Evolutionary conservation across 2,888 invertebrate genomes (phyloP).

Genomic region (Heliothis peltigera): DNA sequence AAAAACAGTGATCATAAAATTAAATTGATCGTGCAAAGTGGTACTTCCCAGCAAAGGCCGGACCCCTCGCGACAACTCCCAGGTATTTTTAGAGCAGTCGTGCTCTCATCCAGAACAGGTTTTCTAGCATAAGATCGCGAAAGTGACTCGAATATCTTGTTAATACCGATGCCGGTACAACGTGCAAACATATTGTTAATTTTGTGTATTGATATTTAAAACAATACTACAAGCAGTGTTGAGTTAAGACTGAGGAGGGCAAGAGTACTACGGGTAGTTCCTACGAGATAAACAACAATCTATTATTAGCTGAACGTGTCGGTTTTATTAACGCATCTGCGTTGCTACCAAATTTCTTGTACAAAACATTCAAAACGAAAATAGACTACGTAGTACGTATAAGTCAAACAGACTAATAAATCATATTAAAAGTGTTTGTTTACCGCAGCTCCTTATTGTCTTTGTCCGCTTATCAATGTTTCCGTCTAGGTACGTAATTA

Average conservation of each 20-base stretch:
- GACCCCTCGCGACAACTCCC: conserved; percentile 66
- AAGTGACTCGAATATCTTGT: conserved; percentile 65
- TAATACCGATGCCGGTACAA: conserved; percentile 28
- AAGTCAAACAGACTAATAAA: conserved; percentile 4
- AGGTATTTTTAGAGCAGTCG: conserved; percentile 81
- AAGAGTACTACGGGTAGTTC: conserved; percentile 2
- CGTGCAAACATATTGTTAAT: conserved; percentile 15
- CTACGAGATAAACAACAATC: conserved; percentile 35
- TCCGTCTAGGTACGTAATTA: conserved; percentile 50
- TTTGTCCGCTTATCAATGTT: conserved; percentile 63
- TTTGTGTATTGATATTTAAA: background rate
- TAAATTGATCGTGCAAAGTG: conserved; percentile 70
- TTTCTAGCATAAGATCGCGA: conserved; percentile 74
- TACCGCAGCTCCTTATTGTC: conserved; percentile 22
- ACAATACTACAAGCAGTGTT: conserved; percentile 2
- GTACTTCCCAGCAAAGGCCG: conserved; percentile 64
- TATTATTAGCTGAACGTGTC: conserved; percentile 50
- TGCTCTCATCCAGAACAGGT: conserved; percentile 74
- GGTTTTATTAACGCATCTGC: conserved; percentile 40
- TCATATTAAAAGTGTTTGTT: conserved; percentile 19
- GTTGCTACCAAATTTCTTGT: conserved; percentile 30
- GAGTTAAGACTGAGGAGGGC: conserved; percentile 2
- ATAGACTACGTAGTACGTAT: conserved; percentile 28
- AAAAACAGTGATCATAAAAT: conserved; percentile 68
- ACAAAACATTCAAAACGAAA: conserved; percentile 31